Evolutionary conservation across 1,140 invertebrate species (phyloP).

Genomic region (Drosophila auraria): DNA sequence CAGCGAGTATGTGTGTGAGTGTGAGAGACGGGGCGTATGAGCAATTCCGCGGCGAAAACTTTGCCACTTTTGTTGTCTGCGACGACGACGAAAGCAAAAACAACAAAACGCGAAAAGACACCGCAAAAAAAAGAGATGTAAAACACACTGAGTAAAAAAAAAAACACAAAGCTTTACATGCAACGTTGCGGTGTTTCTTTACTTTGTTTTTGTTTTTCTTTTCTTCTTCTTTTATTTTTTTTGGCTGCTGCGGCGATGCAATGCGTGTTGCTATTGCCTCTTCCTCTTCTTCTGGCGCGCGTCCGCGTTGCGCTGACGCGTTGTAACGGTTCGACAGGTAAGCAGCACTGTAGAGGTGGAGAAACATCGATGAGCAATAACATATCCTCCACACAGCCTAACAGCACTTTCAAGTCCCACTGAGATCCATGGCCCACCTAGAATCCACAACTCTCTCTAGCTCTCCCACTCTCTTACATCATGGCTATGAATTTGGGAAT

Average conservation of each 20-base stretch:
- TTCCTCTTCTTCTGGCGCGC: slow-evolving; percentile 31
- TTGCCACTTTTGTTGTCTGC: slow-evolving; percentile 71
- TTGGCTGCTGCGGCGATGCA: slow-evolving; percentile 36
- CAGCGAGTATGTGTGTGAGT: slow-evolving; percentile 21
- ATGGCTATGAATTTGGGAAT: no score
- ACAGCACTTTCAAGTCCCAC: no score
- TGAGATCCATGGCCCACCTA: no score
- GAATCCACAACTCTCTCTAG: no score
- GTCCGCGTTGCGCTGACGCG: slow-evolving; percentile 60
- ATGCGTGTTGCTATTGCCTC: slow-evolving; percentile 31
- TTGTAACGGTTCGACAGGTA: slow-evolving; percentile 69
- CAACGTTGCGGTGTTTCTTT: slow-evolving; percentile 22
- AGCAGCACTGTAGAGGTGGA: no score
- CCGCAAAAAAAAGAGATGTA: slow-evolving; percentile 37
- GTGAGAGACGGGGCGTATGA: slow-evolving; percentile 74
- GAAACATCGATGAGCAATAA: no score
- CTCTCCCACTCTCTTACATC: no score
- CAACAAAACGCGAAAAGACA: slow-evolving; percentile 36
- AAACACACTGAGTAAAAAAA: slow-evolving; percentile 9
- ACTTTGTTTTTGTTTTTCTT: slow-evolving; percentile 7
- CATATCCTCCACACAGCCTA: no score
- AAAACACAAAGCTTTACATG: slow-evolving; percentile 67
- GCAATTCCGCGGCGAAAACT: slow-evolving; percentile 76
- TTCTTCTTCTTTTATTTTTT: slow-evolving; percentile 14
- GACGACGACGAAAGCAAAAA: slow-evolving; percentile 53